Percentiles rank a stretch among this genome's conserved stretches.
These are phyloP conservation scores for Drosophila pachea DNA, from an alignment of 1,140 invertebrate genomes.

Conservation along the genomic window DNA sequence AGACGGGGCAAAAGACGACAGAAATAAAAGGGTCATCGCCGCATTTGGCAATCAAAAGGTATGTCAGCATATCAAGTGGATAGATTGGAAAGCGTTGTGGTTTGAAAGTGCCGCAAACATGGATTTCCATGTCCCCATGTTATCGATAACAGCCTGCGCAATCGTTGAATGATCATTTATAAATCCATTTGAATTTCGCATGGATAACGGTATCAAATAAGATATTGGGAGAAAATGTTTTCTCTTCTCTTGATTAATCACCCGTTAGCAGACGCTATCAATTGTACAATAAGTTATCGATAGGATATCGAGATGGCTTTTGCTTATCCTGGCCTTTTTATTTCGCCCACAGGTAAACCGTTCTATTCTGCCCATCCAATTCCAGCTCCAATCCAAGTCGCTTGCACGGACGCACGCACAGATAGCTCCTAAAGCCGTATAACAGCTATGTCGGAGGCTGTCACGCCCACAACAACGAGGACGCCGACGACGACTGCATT, in stretches of 20 bases:
- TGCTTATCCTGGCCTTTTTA: background rate
- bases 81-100: slow-evolving; percentile 2
- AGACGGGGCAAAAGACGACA: no score
- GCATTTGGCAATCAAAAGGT: slow-evolving; percentile 41
- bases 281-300: background rate
- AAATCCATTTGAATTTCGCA: no score
- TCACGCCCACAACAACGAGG: slow-evolving; percentile 39
- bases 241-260: background rate
- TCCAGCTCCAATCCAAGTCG: background rate
- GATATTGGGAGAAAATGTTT: background rate
- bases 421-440: background rate
- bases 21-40: background rate
- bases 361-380: background rate
- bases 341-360: slow-evolving; percentile 6
- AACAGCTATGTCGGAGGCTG: slow-evolving; percentile 68
- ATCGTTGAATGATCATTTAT: background rate
- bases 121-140: slow-evolving; percentile 1
- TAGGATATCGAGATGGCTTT: background rate
- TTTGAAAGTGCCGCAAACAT: background rate
- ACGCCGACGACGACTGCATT: slow-evolving; percentile 24
- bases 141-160: background rate
- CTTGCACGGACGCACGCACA: background rate
- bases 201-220: background rate
- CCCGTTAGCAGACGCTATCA: background rate
- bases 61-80: background rate